Evolutionary conservation across 1,140 invertebrate genomes (phyloP).

Genomic region (Heterodera schachtii): DNA sequence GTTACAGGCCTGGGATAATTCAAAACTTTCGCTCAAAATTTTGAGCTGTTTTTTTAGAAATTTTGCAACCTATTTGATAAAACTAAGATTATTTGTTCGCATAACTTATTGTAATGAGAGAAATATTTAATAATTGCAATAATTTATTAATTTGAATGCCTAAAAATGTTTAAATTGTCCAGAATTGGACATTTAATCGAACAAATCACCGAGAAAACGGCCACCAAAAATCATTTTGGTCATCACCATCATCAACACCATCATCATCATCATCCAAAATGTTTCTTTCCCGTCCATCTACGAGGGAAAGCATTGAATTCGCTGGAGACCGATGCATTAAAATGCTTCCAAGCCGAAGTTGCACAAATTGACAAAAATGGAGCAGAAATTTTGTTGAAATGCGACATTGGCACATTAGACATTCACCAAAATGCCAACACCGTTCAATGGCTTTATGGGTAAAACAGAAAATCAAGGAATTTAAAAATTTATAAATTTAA

Average conservation of each 20-base stretch:
- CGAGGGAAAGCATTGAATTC: conserved; percentile 15
- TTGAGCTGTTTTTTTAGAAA: too few relatives aligned
- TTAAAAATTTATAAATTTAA: conserved; percentile 24
- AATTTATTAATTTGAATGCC: not conserved
- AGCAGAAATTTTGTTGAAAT: conserved; percentile 36
- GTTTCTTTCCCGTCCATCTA: not conserved
- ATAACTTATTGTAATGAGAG: too few relatives aligned
- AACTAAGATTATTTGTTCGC: too few relatives aligned
- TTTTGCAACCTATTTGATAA: too few relatives aligned
- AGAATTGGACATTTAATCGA: conserved; percentile 20
- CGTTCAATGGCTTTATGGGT: conserved; percentile 48
- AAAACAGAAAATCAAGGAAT: conserved; percentile 10
- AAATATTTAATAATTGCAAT: too few relatives aligned
- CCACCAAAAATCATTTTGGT: not conserved
- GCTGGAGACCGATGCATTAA: conserved; percentile 28
- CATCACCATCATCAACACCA: not conserved
- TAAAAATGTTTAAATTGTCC: not conserved
- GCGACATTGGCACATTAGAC: conserved; percentile 14
- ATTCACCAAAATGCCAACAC: not conserved
- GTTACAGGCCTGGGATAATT: too few relatives aligned
- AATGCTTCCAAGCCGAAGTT: conserved; percentile 31
- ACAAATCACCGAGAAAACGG: not conserved
- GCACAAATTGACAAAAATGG: conserved; percentile 6
- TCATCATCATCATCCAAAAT: conserved; percentile 23
- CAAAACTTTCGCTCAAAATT: too few relatives aligned